These are phyloP conservation scores for Caenorhabditis japonica DNA, from an alignment of 2,888 invertebrate species.

Conservation along the genomic window DNA sequence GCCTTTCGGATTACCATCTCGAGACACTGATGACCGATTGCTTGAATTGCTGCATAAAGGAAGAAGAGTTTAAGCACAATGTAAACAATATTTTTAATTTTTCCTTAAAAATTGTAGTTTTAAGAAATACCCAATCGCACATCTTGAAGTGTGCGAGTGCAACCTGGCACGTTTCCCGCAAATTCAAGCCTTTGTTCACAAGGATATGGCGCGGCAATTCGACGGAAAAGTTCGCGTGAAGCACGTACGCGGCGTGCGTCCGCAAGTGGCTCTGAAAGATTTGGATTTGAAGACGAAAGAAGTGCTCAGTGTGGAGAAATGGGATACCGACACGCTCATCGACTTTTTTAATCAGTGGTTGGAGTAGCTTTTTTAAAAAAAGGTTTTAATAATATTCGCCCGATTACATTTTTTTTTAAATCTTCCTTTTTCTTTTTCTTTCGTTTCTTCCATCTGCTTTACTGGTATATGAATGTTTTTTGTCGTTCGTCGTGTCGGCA, in stretches of 20 bases:
- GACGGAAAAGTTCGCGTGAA: conserved; percentile 85
- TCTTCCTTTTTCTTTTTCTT: conserved; percentile 2
- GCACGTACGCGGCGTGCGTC: conserved; percentile 93
- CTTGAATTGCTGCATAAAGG: conserved; percentile 70
- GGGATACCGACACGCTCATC: conserved; percentile 97
- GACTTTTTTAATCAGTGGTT: conserved; percentile 94
- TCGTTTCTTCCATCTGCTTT: conserved; percentile 10
- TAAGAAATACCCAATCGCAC: conserved; percentile 88
- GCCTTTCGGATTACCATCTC: conserved; percentile 65
- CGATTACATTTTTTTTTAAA: no score
- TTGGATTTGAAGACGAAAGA: conserved; percentile 78
- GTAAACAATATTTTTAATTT: conserved; percentile 37
- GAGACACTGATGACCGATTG: conserved; percentile 72
- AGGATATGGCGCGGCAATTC: conserved; percentile 89
- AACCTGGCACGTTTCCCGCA: conserved; percentile 87
- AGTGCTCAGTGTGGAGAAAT: conserved; percentile 93
- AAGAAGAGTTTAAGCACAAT: conserved; percentile 68
- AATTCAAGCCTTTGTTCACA: conserved; percentile 88
- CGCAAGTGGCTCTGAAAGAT: conserved; percentile 91
- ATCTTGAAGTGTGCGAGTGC: conserved; percentile 96
- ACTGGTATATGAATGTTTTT: conserved; percentile 28
- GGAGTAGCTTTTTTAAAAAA: conserved; percentile 50
- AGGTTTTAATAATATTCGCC: conserved; percentile 9
- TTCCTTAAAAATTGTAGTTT: conserved; percentile 29
- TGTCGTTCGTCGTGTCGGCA: no score